Evolutionary conservation across 2,797 vertebrate species (phyloP).

Genomic region (Megalops cyprinoides): DNA sequence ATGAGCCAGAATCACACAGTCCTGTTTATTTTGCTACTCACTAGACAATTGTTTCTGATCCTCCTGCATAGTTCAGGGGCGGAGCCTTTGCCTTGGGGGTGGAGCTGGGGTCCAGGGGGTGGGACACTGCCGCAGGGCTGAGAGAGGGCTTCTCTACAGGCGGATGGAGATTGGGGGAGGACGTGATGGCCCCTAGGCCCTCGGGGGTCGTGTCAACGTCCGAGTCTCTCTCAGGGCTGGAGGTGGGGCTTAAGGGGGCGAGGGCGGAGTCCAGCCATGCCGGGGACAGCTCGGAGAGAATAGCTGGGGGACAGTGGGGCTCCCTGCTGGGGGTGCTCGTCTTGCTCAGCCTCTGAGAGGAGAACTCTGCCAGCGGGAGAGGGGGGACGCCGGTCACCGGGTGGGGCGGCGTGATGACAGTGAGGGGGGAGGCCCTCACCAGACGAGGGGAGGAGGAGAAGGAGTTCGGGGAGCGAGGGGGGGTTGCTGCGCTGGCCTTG

Average conservation of each 20-base stretch:
- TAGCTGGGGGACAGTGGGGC: no score
- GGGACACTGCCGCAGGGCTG: slow-evolving; percentile 45
- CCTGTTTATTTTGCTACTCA: not conserved
- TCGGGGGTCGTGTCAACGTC: no score
- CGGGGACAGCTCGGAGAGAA: slow-evolving; percentile 43
- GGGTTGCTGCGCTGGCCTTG: not conserved
- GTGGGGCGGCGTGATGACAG: not conserved
- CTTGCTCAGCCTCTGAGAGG: not conserved
- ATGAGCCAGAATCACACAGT: not conserved
- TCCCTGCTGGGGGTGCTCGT: slow-evolving; percentile 53
- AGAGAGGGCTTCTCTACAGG: slow-evolving; percentile 41
- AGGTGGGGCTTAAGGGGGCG: slow-evolving; percentile 19
- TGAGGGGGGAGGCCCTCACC: not conserved
- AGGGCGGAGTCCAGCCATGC: slow-evolving; percentile 24
- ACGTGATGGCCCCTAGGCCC: not conserved
- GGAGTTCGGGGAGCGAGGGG: not conserved
- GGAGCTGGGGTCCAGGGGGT: slow-evolving; percentile 38
- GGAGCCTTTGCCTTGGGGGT: not conserved
- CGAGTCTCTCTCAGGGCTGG: not conserved
- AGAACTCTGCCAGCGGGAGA: slow-evolving; percentile 14
- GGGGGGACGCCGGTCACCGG: not conserved
- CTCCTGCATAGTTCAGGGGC: not conserved
- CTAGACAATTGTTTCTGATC: not conserved
- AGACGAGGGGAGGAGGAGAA: not conserved
- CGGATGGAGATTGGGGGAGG: not conserved